A percentile compares a stretch with the other conserved stretches of the same genome.
phyloP scores from a whole-genome alignment of 2,797 vertebrate species.

The Anguilla marmorata region DNA sequence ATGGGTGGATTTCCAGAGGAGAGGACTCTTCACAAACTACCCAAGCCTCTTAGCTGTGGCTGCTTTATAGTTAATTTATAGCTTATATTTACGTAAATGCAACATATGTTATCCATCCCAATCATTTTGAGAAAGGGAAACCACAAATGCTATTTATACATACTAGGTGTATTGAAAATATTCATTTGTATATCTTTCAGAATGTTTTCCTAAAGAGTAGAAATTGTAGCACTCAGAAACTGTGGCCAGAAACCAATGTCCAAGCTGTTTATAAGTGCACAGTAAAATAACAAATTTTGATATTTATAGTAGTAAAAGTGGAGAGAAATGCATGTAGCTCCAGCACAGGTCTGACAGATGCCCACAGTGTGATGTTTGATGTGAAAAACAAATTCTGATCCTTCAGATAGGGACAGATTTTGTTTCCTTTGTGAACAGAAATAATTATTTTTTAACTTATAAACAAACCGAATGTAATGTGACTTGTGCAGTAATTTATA shows the following conservation, averaged over 20 bases:
- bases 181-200: background rate
- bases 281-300: background rate
- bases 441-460: no score
- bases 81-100: background rate
- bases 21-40: background rate
- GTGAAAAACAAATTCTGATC: no score
- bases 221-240: background rate
- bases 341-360: no score
- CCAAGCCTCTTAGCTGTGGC: background rate
- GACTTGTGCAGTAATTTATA: no score
- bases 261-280: background rate
- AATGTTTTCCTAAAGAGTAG: background rate
- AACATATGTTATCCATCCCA: background rate
- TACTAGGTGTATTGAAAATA: background rate
- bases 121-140: background rate
- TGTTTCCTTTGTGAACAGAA: no score
- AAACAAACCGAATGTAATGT: no score
- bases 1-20: slow-evolving; percentile 63
- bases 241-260: background rate
- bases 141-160: background rate
- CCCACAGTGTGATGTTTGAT: no score
- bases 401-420: no score
- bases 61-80: background rate
- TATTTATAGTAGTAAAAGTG: background rate
- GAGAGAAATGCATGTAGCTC: no score